phyloP scores from a whole-genome alignment of 2,797 vertebrate species.

The Antennarius maculatus region DNA sequence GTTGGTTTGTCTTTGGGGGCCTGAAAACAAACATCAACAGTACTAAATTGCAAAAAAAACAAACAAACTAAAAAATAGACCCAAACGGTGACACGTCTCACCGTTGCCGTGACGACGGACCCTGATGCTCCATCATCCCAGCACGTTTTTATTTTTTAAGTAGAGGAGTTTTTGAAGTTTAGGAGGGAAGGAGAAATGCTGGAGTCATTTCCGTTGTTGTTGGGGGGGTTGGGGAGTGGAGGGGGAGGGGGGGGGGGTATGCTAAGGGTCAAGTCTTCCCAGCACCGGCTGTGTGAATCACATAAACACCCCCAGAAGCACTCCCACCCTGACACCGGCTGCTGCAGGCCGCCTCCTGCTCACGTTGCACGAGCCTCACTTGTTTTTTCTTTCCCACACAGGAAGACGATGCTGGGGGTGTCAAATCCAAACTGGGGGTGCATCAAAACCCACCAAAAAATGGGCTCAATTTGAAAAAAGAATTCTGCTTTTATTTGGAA shows the following conservation, averaged over 20 bases:
- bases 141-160: background rate
- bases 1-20: no score
- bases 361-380: no score
- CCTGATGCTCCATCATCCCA: no score
- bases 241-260: conserved; percentile 54
- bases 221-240: conserved; percentile 16
- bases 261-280: conserved; percentile 62
- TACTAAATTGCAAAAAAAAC: no score
- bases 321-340: conserved; percentile 28
- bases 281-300: conserved; percentile 60
- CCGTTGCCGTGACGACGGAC: no score
- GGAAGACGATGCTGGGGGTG: no score
- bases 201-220: conserved; percentile 65
- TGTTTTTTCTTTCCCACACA: no score
- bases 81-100: no score
- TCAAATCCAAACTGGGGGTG: no score
- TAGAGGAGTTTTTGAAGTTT: conserved; percentile 5
- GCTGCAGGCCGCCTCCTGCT: conserved; percentile 16
- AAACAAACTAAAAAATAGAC: no score
- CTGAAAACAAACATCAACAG: no score
- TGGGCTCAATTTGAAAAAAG: background rate
- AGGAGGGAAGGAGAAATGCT: conserved; percentile 14
- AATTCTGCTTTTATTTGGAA: background rate
- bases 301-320: conserved; percentile 62
- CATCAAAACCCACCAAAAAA: no score